Conservation (phyloP, 2,888 invertebrate genomes). For the Mesorhabditis belari region DNA sequence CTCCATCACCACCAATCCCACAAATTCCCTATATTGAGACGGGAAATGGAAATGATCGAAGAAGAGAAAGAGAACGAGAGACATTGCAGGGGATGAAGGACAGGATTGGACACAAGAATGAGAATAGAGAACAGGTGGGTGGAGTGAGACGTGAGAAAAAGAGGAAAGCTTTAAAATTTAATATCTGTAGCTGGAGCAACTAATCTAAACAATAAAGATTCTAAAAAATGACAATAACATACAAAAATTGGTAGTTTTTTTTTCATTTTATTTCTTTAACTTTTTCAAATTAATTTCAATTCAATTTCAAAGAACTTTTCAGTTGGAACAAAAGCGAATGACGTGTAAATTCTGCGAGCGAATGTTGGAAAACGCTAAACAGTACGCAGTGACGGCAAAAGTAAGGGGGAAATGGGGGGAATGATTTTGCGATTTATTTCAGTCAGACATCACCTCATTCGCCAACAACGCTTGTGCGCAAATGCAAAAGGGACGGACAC, state of each 20-base stretch:
- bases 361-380: conserved; percentile 43
- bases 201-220: too few relatives aligned
- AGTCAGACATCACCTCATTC: conserved; percentile 42
- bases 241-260: too few relatives aligned
- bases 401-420: too few relatives aligned
- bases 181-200: too few relatives aligned
- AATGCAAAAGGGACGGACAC: conserved; percentile 18
- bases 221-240: too few relatives aligned
- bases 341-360: conserved; percentile 44
- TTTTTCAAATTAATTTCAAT: neutral
- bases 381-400: conserved; percentile 40
- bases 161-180: too few relatives aligned
- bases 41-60: neutral
- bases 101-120: conserved; percentile 20
- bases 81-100: conserved; percentile 5
- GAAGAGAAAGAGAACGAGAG: neutral
- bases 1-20: neutral
- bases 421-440: conserved; percentile 3
- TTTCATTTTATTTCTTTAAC: too few relatives aligned
- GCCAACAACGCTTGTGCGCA: conserved; percentile 33
- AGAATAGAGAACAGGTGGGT: conserved; percentile 5
- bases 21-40: neutral
- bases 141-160: too few relatives aligned
- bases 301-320: conserved; percentile 4
- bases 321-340: conserved; percentile 32